Conservation (phyloP, 1,140 invertebrate genomes). For the Apis dorsata region DNA sequence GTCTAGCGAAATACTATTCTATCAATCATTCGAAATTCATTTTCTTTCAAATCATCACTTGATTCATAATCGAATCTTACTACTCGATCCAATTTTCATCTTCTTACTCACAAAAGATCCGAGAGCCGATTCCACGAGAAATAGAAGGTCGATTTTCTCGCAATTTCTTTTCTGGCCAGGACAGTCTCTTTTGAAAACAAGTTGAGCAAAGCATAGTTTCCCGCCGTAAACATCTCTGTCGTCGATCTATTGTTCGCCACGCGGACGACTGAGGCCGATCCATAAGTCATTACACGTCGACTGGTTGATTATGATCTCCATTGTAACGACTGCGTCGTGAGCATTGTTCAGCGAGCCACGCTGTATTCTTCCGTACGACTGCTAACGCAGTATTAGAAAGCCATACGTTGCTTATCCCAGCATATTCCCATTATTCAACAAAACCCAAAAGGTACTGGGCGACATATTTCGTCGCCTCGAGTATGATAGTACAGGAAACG, state of each 20-base stretch:
- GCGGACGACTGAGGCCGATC: slow-evolving; percentile 55
- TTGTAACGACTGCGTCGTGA: slow-evolving; percentile 70
- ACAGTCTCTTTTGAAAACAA: not conserved
- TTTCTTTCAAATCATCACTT: too few species aligned
- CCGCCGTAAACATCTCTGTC: slow-evolving; percentile 66
- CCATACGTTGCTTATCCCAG: slow-evolving; percentile 20
- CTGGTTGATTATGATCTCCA: slow-evolving; percentile 74
- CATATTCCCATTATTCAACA: slow-evolving; percentile 40
- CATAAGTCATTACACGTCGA: slow-evolving; percentile 75
- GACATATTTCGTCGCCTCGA: not conserved
- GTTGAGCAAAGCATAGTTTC: slow-evolving; percentile 34
- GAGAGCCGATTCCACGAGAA: not conserved
- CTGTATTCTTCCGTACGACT: slow-evolving; percentile 44
- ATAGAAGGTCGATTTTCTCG: not conserved
- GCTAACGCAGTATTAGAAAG: slow-evolving; percentile 27
- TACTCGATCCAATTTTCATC: not conserved
- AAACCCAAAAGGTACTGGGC: slow-evolving; percentile 21
- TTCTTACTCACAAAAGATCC: not conserved
- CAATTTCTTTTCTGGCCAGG: not conserved
- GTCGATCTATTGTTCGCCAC: slow-evolving; percentile 70
- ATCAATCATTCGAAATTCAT: too few species aligned
- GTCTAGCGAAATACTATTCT: too few species aligned
- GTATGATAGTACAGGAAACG: slow-evolving; percentile 17
- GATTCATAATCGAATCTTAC: too few species aligned
- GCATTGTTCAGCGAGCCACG: slow-evolving; percentile 70